Evolutionary conservation across 2,113 vertebrate genomes (phyloP), one percentile per base, ranked within the genome.

Genomic region (Mixornis gularis): DNA sequence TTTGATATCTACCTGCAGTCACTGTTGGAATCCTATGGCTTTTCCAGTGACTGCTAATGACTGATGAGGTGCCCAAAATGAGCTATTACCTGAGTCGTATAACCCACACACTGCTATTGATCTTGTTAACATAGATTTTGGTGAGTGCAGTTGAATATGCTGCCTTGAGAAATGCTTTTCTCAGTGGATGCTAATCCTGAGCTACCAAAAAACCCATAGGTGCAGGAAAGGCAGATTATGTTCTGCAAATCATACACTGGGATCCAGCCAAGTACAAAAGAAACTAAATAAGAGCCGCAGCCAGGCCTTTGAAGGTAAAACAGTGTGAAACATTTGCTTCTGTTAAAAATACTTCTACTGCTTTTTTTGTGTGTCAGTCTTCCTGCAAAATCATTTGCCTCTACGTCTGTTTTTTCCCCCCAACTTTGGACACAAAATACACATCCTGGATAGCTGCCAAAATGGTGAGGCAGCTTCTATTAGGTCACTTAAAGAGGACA

Each of bases 291-390:
- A 94, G 78, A 93, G 40, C 87, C 1, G 6, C 26, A 55, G 87
- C 64, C 87, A 93, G 78, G 48, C 59, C 87, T 96, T 91, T 93
- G 92, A 96, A 96, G 80, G 85, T 60, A 79, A 91, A 94, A 74
- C 63, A 78, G 34, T 65, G 32, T 91, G 85, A 96, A 92, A 89
- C 84, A 87, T 77, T 89, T 92, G 62, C 78, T 87, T 76, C 87
- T 92, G 69, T 87, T 79, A 87, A 93, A 95, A 96, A 89, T 59
- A 66, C 40, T 87, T 27, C n/a, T 49, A 26, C 40, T 8, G 6
- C 13, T 22, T 76, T 72, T 71, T 60, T 38, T 53, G 8, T 22
- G 44, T 51, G 78, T 79, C 77, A 82, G 29, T 32, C 71, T 82
- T 87, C 56, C 71, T 64, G 78, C 43, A 79, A 89, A 93, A 94